Percentiles rank a stretch among this genome's conserved stretches.
Conservation (phyloP, 2,113 vertebrate species). For the Otocyon megalotis region DNA sequence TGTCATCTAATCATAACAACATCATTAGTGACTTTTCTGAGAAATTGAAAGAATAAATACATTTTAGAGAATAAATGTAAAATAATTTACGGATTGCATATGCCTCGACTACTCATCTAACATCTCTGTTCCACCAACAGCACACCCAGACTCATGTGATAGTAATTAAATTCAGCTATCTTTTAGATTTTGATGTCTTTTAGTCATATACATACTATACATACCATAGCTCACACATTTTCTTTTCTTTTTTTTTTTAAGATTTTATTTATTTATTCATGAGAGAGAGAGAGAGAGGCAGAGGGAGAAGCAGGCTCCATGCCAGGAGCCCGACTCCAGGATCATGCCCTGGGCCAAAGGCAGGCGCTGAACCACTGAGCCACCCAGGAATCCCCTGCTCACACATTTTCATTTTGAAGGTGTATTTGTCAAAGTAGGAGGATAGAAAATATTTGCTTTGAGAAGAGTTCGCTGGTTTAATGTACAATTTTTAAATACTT, state of each 20-base stretch:
- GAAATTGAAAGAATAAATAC: slow-evolving; percentile 16
- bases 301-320: no score
- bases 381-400: not conserved
- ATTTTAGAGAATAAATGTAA: slow-evolving; percentile 26
- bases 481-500: not conserved
- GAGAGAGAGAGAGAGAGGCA: no score
- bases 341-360: no score
- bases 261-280: no score
- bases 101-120: not conserved
- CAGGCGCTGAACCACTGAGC: no score
- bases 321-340: no score
- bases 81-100: not conserved
- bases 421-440: not conserved
- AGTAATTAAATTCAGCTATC: not conserved
- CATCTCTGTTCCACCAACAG: not conserved
- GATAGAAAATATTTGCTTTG: not conserved
- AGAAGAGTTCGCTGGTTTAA: not conserved
- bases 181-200: slow-evolving; percentile 22
- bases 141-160: not conserved
- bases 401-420: slow-evolving; percentile 5
- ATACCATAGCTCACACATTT: not conserved
- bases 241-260: no score
- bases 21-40: slow-evolving; percentile 18
- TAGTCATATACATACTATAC: not conserved
- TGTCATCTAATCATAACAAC: slow-evolving; percentile 12